Evolutionary conservation across 2,888 invertebrate genomes (phyloP).

Genomic region (Morpho achilles): DNA sequence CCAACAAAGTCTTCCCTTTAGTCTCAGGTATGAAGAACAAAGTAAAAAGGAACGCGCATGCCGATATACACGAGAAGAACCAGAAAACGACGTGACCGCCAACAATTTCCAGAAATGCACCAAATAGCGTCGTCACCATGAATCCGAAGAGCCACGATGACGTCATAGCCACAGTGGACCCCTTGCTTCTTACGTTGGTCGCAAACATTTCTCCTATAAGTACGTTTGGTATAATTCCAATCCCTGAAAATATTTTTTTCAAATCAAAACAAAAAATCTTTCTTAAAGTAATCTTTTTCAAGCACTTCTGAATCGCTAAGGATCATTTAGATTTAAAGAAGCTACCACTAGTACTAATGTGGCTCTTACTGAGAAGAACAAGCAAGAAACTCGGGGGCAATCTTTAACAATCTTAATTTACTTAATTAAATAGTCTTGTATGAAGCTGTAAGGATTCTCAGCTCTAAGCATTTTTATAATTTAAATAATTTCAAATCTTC

Average conservation of each 20-base stretch:
- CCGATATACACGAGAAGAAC: slow-evolving; percentile 70
- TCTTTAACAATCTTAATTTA: too few species aligned
- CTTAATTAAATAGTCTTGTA: too few species aligned
- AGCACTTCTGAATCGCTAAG: too few species aligned
- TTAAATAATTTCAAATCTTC: too few species aligned
- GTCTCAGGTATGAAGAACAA: slow-evolving; percentile 86
- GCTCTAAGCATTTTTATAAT: too few species aligned
- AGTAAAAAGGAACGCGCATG: slow-evolving; percentile 80
- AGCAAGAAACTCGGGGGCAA: too few species aligned
- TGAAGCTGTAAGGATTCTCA: too few species aligned
- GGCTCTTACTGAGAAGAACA: too few species aligned
- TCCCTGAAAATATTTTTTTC: slow-evolving; percentile 22
- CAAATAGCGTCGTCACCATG: slow-evolving; percentile 27
- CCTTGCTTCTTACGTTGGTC: slow-evolving; percentile 32
- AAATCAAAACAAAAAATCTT: too few species aligned
- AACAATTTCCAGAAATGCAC: slow-evolving; percentile 41
- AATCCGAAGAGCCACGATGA: slow-evolving; percentile 29
- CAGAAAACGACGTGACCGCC: slow-evolving; percentile 82
- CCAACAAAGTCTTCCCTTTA: slow-evolving; percentile 85
- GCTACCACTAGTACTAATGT: too few species aligned
- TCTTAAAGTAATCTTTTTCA: too few species aligned
- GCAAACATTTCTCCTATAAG: slow-evolving; percentile 33
- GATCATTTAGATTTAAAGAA: too few species aligned
- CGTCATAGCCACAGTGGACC: slow-evolving; percentile 27
- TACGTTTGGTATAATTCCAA: slow-evolving; percentile 31